Evolutionary conservation across 1,140 invertebrate genomes (phyloP).

Genomic region (Ptiloglossa arizonensis): DNA sequence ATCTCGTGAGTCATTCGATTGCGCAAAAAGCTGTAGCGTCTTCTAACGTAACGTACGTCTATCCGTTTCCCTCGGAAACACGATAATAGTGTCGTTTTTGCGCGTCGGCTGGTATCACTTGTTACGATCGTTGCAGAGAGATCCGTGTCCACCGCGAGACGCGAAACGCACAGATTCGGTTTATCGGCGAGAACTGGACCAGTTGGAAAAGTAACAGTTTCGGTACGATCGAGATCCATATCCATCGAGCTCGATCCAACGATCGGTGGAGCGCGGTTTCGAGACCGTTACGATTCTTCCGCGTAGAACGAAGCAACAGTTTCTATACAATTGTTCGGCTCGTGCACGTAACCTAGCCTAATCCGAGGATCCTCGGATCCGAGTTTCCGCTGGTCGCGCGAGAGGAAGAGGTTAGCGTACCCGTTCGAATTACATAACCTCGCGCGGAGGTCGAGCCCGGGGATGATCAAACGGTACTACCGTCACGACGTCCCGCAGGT

Average conservation of each 20-base stretch:
- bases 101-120: not conserved
- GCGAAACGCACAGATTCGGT: too few relatives aligned
- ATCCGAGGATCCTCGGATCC: slow-evolving; percentile 21
- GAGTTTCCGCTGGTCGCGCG: slow-evolving; percentile 35
- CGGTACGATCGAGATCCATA: not conserved
- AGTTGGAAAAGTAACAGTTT: too few relatives aligned
- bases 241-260: not conserved
- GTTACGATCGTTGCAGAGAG: too few relatives aligned
- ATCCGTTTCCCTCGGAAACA: slow-evolving; percentile 1
- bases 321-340: slow-evolving; percentile 65
- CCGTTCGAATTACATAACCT: slow-evolving; percentile 68
- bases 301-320: slow-evolving; percentile 49
- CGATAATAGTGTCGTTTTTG: not conserved
- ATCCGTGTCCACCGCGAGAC: too few relatives aligned
- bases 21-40: not conserved
- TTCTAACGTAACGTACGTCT: not conserved
- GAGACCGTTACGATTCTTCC: slow-evolving; percentile 49
- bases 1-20: slow-evolving; percentile 15
- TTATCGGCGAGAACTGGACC: too few relatives aligned
- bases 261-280: slow-evolving; percentile 21
- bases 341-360: slow-evolving; percentile 49
- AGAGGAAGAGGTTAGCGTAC: slow-evolving; percentile 60
- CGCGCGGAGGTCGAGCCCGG: slow-evolving; percentile 39
- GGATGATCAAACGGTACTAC: slow-evolving; percentile 63
- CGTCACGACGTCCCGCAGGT: slow-evolving; percentile 44